These are phyloP conservation scores for Xestia xanthographa DNA, from an alignment of 2,888 invertebrate genomes.

Conservation along the genomic window DNA sequence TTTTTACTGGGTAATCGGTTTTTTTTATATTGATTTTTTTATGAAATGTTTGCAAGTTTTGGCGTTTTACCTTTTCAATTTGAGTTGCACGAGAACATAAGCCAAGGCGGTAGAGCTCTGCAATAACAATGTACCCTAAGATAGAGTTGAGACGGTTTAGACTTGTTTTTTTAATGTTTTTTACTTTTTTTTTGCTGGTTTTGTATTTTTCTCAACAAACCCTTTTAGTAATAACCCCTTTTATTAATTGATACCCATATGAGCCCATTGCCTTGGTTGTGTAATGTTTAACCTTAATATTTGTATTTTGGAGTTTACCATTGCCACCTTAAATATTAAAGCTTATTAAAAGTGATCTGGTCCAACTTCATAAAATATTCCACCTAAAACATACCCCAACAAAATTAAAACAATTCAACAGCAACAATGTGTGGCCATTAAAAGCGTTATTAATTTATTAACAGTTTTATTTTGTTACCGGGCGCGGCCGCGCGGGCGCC, in stretches of 20 bases:
- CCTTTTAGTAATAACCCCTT: too few relatives aligned
- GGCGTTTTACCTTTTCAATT: background rate
- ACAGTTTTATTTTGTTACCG: conserved; percentile 47
- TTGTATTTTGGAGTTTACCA: background rate
- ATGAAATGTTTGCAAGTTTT: background rate
- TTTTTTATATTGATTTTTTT: background rate
- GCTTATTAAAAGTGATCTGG: background rate
- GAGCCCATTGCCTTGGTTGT: too few relatives aligned
- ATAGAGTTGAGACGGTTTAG: too few relatives aligned
- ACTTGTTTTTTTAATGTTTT: too few relatives aligned
- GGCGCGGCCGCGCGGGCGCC: background rate
- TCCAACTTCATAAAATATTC: background rate
- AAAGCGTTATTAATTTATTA: conserved; percentile 27
- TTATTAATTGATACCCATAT: too few relatives aligned
- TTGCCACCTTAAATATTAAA: background rate
- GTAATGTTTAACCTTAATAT: background rate
- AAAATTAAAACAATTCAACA: conserved; percentile 14
- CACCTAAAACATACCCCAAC: background rate
- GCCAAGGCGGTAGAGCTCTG: too few relatives aligned
- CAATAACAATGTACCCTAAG: background rate
- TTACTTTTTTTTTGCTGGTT: too few relatives aligned
- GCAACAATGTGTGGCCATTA: conserved; percentile 12
- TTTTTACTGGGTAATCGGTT: conserved; percentile 40
- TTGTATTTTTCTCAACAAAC: too few relatives aligned
- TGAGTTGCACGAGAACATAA: background rate